Evolutionary conservation across 64 coral and sea anemone species (phyloP).

Genomic region (Orbicella faveolata): DNA sequence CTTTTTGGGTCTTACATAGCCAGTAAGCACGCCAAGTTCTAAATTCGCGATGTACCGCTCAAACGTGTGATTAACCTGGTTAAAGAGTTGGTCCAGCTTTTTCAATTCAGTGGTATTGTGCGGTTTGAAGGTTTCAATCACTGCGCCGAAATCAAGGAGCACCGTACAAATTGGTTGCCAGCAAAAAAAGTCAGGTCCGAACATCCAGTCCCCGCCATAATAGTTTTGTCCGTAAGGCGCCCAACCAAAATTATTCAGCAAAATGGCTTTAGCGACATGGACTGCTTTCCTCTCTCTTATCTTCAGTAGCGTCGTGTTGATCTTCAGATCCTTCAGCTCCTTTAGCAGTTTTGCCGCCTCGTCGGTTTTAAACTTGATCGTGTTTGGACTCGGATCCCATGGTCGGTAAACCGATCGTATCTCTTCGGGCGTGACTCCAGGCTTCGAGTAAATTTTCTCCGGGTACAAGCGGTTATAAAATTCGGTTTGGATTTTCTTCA

Average conservation of each 20-base stretch:
- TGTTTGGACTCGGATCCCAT: constrained; percentile 21
- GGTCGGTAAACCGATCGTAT: constrained; percentile 44
- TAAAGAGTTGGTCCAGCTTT: constrained; percentile 32
- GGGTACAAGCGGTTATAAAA: constrained; percentile 18
- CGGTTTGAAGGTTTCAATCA: constrained; percentile 21
- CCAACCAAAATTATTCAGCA: constrained; percentile 35
- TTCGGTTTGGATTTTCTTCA: constrained; percentile 15
- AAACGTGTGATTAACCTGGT: constrained; percentile 11
- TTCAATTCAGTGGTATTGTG: constrained; percentile 8
- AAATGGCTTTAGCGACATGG: constrained; percentile 35
- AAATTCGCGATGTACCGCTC: constrained; percentile 49
- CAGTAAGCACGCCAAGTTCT: constrained; percentile 29
- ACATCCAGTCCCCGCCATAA: constrained; percentile 52
- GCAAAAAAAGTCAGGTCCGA: constrained; percentile 45
- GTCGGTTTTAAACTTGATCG: constrained; percentile 32
- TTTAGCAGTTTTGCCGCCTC: constrained; percentile 7
- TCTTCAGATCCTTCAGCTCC: constrained; percentile 41
- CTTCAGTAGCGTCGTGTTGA: constrained; percentile 8
- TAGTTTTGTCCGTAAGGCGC: constrained; percentile 31
- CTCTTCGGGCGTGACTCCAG: constrained; percentile 38
- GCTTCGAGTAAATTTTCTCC: neutral
- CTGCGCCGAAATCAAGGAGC: neutral
- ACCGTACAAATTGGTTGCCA: constrained; percentile 30
- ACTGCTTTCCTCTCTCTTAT: constrained; percentile 57
- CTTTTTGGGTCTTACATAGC: constrained; percentile 38